Evolutionary conservation across 2,888 invertebrate genomes (phyloP), one percentile per base, ranked within the genome.

Genomic region (Lithophane socia): DNA sequence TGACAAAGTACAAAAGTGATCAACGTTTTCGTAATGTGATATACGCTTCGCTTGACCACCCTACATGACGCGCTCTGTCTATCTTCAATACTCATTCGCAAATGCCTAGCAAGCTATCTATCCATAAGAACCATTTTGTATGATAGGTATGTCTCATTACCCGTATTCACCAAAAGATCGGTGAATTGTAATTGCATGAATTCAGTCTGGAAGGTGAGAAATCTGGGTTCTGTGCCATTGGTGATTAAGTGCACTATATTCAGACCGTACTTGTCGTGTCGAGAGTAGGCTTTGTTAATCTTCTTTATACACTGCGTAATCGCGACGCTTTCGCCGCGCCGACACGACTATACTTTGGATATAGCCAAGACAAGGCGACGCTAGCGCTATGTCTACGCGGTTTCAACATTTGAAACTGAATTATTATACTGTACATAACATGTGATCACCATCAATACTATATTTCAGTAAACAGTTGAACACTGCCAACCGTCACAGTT

Each of bases 41-140:
- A 47, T 79, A 61, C 70, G 83, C 88, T 83, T 76, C 47, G 87
- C 87, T 89, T 88, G 44, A 44, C 71, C 64, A 73, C 79, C 70
- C 64, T 24, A 69, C 79, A 10, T 73, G 42, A 68, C 24, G 44
- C 73, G 56, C 64, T 73, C 65, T 67, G 21, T 68, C 16, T 77
- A 37, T 61, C 61, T 64, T 73, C 77, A 65, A 56, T 64, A 64
- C 73, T 73, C n/a, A 56, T 75, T 75, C 56, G 79, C 86, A 83
- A 77, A 47, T 66, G 52, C 61, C 69, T 76, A 52, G 21, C 47
- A 65, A 56, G 63, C 47, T 67, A 63, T 52, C 16, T 37, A 60
- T 63, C 65, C 71, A 66, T n/a, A 37, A 58, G 16, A 54, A 16
- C 54, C 56, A 56, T 69, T 24, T 24, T 13, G 5, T 56, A 7